phyloP scores from a whole-genome alignment of 2,888 invertebrate species.

The Helobdella robusta region DNA sequence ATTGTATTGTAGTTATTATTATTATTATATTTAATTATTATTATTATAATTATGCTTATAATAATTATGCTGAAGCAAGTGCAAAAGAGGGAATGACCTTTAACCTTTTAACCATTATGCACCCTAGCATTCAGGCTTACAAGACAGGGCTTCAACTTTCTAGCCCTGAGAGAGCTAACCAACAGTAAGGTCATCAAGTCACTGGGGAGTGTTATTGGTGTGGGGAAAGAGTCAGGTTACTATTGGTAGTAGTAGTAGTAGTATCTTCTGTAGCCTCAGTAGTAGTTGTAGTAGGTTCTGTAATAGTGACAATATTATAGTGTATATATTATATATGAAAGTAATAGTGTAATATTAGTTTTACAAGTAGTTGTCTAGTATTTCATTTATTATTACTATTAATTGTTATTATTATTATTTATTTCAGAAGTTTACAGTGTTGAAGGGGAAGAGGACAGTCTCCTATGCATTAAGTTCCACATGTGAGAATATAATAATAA shows the following conservation, averaged over 20 bases:
- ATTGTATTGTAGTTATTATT: too few species aligned
- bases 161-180: constrained; percentile 78
- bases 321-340: constrained; percentile 1
- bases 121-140: constrained; percentile 59
- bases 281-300: neutral
- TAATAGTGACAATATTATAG: neutral
- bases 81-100: neutral
- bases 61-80: too few species aligned
- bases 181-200: constrained; percentile 64
- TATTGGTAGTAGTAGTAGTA: neutral
- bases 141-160: constrained; percentile 88
- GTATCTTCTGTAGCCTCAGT: neutral
- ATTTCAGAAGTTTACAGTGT: constrained; percentile 74
- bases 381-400: too few species aligned
- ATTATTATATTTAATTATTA: neutral
- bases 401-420: too few species aligned
- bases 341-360: too few species aligned
- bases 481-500: constrained; percentile 53
- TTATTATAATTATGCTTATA: constrained; percentile 4
- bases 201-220: constrained; percentile 95
- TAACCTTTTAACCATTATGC: neutral
- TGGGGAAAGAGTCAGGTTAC: constrained; percentile 82
- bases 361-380: too few species aligned
- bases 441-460: constrained; percentile 66
- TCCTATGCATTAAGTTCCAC: constrained; percentile 73